Evolutionary conservation across 2,888 invertebrate species (phyloP).

Genomic region (Choreutis nemorana): DNA sequence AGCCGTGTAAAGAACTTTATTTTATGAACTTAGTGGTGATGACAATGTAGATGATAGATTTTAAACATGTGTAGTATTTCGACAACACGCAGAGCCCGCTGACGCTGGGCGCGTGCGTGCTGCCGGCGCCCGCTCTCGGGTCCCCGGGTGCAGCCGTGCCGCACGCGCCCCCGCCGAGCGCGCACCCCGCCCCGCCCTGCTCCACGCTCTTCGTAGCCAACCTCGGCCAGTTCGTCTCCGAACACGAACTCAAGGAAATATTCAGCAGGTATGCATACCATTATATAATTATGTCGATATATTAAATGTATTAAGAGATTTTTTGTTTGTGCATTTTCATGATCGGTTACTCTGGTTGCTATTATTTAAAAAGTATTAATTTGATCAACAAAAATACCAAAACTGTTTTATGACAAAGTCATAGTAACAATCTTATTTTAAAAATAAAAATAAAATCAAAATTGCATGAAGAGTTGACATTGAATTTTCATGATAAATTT

Average conservation of each 20-base stretch:
- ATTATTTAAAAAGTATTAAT: no score
- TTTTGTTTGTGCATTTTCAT: no score
- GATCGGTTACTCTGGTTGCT: no score
- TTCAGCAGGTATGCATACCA: constrained; percentile 89
- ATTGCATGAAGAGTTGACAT: no score
- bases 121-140: constrained; percentile 92
- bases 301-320: constrained; percentile 2
- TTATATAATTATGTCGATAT: constrained; percentile 10
- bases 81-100: constrained; percentile 55
- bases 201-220: constrained; percentile 99
- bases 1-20: no score
- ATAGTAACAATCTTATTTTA: no score
- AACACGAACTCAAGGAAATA: constrained; percentile 98
- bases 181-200: constrained; percentile 84
- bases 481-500: no score
- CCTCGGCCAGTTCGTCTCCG: constrained; percentile 96
- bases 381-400: no score
- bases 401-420: no score
- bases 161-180: constrained; percentile 51
- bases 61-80: constrained; percentile 8
- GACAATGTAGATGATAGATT: constrained; percentile 3
- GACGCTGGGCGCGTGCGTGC: constrained; percentile 79
- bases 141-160: constrained; percentile 86
- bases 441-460: no score
- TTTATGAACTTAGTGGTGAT: no score